phyloP scores from a whole-genome alignment of 2,888 invertebrate genomes.

The Chloroclysta siterata region DNA sequence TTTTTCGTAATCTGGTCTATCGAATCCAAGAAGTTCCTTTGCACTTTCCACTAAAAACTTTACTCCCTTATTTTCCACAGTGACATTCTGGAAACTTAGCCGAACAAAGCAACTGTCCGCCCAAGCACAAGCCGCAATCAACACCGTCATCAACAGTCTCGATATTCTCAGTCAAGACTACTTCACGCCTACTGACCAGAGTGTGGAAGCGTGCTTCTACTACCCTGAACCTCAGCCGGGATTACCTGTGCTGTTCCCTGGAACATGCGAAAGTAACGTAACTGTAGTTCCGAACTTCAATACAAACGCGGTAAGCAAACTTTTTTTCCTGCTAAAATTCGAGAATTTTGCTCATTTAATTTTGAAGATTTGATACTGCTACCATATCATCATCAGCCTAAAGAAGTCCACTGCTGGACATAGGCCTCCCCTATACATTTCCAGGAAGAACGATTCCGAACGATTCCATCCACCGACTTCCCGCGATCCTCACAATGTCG shows the following conservation, averaged over 20 bases:
- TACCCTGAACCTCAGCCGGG: slow-evolving; percentile 61
- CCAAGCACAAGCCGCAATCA: slow-evolving; percentile 49
- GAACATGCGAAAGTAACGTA: slow-evolving; percentile 57
- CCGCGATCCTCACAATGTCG: no score
- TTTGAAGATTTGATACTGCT: no score
- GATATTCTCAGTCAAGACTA: slow-evolving; percentile 57
- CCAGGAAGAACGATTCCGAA: no score
- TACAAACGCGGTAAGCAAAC: slow-evolving; percentile 47
- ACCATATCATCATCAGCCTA: no score
- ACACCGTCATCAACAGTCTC: slow-evolving; percentile 48
- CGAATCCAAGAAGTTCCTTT: background rate
- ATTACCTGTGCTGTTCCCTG: slow-evolving; percentile 63
- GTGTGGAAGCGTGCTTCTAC: slow-evolving; percentile 66
- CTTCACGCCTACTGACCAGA: slow-evolving; percentile 55
- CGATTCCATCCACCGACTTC: no score
- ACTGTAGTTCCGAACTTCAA: slow-evolving; percentile 54
- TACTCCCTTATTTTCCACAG: slow-evolving; percentile 43
- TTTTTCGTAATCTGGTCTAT: background rate
- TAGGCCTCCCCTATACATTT: no score
- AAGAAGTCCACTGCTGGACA: no score
- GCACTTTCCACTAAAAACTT: no score
- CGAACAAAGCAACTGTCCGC: slow-evolving; percentile 52
- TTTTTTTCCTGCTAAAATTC: background rate
- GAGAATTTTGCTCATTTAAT: background rate
- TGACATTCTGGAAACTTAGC: slow-evolving; percentile 71